Evolutionary conservation across 2,888 invertebrate species (phyloP).

Genomic region (Sinhomidia bicolor): DNA sequence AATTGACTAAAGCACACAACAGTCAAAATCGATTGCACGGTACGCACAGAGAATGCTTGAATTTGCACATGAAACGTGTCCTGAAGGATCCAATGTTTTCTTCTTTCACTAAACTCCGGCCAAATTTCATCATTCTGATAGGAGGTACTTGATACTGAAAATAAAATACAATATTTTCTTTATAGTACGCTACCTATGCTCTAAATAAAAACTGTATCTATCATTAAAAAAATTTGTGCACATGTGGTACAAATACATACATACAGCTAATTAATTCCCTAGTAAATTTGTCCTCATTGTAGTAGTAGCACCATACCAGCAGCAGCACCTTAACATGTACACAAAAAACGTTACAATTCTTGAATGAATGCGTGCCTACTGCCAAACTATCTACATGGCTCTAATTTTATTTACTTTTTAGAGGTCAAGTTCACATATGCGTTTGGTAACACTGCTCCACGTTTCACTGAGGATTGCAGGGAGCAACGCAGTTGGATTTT

Average conservation of each 20-base stretch:
- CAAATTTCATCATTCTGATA: conserved; percentile 20
- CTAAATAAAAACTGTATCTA: conserved; percentile 8
- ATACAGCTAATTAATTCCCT: conserved; percentile 19
- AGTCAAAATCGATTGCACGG: neutral
- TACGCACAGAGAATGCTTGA: neutral
- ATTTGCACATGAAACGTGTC: neutral
- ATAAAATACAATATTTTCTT: neutral
- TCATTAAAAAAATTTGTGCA: neutral
- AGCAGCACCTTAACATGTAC: no score
- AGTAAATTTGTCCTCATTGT: conserved; percentile 12
- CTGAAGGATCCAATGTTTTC: conserved; percentile 11
- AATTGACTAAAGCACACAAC: neutral
- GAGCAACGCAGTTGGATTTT: no score
- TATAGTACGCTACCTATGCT: neutral
- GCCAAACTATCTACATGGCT: neutral
- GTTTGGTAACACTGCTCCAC: neutral
- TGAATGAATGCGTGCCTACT: no score
- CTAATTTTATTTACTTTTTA: conserved; percentile 43
- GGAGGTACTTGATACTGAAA: neutral
- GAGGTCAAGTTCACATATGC: conserved; percentile 72
- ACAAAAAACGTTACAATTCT: neutral
- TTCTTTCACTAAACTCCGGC: neutral
- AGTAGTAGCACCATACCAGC: neutral
- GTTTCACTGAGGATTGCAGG: no score
- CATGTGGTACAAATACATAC: conserved; percentile 26